Base-by-base conservation (phyloP, 2,888 invertebrate species). In the Plusia festucae region DNA sequence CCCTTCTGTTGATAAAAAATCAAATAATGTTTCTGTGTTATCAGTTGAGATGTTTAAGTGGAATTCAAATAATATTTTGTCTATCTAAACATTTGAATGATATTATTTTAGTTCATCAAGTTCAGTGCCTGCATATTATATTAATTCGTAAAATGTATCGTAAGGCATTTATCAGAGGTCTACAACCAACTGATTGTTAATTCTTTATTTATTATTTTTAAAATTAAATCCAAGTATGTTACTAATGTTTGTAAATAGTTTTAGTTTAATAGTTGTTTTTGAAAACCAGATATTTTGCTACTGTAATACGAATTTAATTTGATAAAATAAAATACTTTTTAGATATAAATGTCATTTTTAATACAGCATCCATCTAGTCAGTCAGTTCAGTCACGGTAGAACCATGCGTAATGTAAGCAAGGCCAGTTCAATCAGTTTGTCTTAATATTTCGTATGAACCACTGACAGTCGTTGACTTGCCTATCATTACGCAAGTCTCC, bases 361-460 rank as follows among this genome's bases (percentile, higher is more conserved):
- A 85, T 88, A 89, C 85, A 89, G 86, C 86, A 88, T 89, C 84
- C 87, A 85, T 86, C 87, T 91, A 90, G 82, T 91, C 91, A 90
- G 89, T 90, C 91, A 85, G 64, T 82, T 78, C 81, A 84, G 74
- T 81, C 78, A 77, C 60, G 78, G 70, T 78, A 70, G 68, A 65
- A 70, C 24, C 60, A 70, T 55, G 67, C 63, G 22, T 65, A 62
- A 73, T 73, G 66, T 58, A 9, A 49, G 57, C 76, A 71, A 70
- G 60, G 22, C 55, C 34, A 11, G 6, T 13, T 40, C 15, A 24
- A 11, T 16, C 24, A 13, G 46, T 20, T 32, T 20, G 6, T 40
- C n/a, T n/a, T 9, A 49, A 49, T 20, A 20, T 20, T 2, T 16
- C 7, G 15, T 53, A 16, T 20, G 32, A 20, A 34, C 11, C 24